Percentiles rank a stretch among this genome's conserved stretches.
Conservation (phyloP, 1,140 invertebrate genomes). For the Limonius californicus region DNA sequence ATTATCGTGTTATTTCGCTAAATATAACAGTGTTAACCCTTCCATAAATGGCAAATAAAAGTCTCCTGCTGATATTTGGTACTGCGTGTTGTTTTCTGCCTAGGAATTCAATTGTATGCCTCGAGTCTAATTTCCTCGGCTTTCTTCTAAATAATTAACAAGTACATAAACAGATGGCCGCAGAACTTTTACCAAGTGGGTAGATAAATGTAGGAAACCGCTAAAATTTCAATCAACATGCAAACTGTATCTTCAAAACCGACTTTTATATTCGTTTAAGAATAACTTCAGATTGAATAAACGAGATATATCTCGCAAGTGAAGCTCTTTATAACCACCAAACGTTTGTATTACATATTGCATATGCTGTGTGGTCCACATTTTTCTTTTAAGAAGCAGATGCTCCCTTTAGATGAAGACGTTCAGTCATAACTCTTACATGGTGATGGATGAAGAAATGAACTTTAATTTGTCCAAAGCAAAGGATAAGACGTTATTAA, state of each 20-base stretch:
- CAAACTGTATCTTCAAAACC: too few relatives aligned
- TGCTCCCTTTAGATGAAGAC: neutral
- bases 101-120: too few relatives aligned
- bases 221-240: too few relatives aligned
- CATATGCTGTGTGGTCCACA: constrained; percentile 1
- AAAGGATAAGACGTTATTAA: neutral
- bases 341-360: neutral
- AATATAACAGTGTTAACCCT: neutral
- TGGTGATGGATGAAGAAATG: constrained; percentile 1
- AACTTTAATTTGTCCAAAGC: constrained; percentile 1
- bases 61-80: too few relatives aligned
- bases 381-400: neutral
- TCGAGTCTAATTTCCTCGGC: too few relatives aligned
- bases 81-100: too few relatives aligned
- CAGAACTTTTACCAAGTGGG: too few relatives aligned
- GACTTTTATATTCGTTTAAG: too few relatives aligned
- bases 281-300: too few relatives aligned
- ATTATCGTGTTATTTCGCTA: constrained; percentile 1
- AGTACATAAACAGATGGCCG: too few relatives aligned
- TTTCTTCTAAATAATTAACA: too few relatives aligned
- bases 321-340: neutral
- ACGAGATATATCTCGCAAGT: neutral
- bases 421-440: neutral
- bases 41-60: neutral
- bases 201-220: too few relatives aligned